phyloP scores from a whole-genome alignment of 1,140 invertebrate species.

The Chironomus striatipennis region DNA sequence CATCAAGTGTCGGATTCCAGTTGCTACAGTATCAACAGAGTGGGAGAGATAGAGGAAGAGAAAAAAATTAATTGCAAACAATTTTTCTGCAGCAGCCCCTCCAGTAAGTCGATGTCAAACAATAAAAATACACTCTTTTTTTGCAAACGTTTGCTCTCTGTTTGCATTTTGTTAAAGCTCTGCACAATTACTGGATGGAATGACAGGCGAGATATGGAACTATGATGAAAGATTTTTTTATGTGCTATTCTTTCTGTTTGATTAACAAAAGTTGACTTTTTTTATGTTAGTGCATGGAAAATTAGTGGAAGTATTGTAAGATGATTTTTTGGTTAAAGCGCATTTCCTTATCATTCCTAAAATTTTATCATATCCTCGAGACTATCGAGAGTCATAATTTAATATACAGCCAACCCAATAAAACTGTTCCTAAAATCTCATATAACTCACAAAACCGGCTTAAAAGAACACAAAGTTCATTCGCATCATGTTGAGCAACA shows the following conservation, averaged over 20 bases:
- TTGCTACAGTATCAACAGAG: neutral
- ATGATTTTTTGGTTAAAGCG: too few relatives aligned
- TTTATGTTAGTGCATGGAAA: too few relatives aligned
- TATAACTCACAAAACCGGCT: too few relatives aligned
- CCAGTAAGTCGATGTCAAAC: neutral
- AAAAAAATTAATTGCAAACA: neutral
- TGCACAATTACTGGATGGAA: neutral
- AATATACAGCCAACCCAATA: too few relatives aligned
- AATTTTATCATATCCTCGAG: too few relatives aligned
- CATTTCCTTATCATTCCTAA: too few relatives aligned
- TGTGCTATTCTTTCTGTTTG: neutral
- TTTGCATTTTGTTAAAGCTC: neutral
- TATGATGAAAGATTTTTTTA: neutral
- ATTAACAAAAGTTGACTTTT: conserved; percentile 9
- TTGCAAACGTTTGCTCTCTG: neutral
- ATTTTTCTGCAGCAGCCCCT: neutral
- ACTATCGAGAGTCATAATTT: too few relatives aligned
- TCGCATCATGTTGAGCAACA: neutral
- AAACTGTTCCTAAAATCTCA: too few relatives aligned
- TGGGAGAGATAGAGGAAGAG: neutral
- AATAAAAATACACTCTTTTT: neutral
- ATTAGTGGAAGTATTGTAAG: too few relatives aligned
- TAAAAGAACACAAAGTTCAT: neutral
- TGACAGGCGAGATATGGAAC: neutral
- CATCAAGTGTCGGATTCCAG: neutral